phyloP scores from a whole-genome alignment of 2,113 vertebrate genomes.

The Lepisosteus osseus region DNA sequence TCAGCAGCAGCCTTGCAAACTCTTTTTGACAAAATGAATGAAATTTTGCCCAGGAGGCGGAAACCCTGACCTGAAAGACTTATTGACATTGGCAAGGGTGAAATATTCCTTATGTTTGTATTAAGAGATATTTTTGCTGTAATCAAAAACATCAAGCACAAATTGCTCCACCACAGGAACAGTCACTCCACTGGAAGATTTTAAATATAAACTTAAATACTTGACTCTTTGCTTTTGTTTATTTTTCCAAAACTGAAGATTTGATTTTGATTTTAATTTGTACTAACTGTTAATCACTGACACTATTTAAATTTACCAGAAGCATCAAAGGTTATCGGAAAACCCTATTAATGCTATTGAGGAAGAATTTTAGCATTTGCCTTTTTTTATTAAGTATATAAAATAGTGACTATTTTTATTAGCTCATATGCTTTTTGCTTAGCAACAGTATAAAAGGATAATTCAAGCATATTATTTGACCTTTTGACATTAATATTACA shows the following conservation, averaged over 20 bases:
- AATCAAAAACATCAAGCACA: conserved; percentile 45
- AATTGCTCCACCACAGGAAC: conserved; percentile 37
- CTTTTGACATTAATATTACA: too few species aligned
- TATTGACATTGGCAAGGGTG: conserved; percentile 41
- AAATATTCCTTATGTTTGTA: conserved; percentile 38
- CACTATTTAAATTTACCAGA: conserved; percentile 23
- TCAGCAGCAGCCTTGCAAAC: conserved; percentile 31
- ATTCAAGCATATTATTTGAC: too few species aligned
- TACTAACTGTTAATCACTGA: conserved; percentile 32
- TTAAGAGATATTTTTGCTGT: conserved; percentile 45
- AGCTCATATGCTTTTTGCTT: too few species aligned
- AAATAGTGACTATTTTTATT: too few species aligned
- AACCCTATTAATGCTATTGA: conserved; percentile 29
- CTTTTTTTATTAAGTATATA: too few species aligned
- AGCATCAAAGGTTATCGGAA: conserved; percentile 13
- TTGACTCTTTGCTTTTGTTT: conserved; percentile 31
- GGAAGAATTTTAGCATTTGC: too few species aligned
- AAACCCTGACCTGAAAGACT: conserved; percentile 26
- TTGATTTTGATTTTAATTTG: conserved; percentile 16
- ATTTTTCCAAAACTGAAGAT: conserved; percentile 34
- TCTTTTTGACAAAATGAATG: conserved; percentile 37
- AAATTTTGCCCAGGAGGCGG: conserved; percentile 20
- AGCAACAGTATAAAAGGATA: too few species aligned
- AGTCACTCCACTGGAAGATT: conserved; percentile 30
- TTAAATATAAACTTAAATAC: conserved; percentile 19